Conservation (phyloP, 2,113 vertebrate genomes). For the Todiramphus chloris region DNA sequence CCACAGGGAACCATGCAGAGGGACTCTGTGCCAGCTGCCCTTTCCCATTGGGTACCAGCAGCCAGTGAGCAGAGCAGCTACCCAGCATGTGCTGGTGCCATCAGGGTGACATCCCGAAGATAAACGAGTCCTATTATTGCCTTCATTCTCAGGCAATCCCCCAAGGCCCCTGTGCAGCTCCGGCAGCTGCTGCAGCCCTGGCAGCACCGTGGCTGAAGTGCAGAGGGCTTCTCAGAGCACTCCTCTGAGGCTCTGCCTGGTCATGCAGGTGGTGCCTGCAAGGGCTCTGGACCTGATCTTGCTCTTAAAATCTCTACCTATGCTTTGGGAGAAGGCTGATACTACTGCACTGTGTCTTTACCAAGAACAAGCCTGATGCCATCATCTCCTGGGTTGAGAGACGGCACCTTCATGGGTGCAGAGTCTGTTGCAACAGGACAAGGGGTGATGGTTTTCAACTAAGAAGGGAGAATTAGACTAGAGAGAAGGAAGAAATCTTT, state of each 20-base stretch:
- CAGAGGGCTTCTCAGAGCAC: background rate
- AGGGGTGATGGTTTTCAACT: background rate
- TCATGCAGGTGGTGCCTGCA: fast-evolving
- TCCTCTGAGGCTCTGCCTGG: background rate
- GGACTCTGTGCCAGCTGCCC: background rate
- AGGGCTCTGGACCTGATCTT: background rate
- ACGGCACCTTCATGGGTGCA: background rate
- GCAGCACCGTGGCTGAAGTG: fast-evolving
- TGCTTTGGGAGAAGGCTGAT: background rate
- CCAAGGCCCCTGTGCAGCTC: fast-evolving
- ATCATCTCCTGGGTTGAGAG: fast-evolving
- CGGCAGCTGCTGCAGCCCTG: background rate
- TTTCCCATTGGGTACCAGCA: background rate
- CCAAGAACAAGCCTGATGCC: background rate
- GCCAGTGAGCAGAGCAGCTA: fast-evolving
- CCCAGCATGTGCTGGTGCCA: fast-evolving
- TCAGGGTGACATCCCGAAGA: background rate
- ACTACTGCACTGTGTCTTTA: background rate
- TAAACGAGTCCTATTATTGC: background rate
- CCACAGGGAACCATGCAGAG: background rate
- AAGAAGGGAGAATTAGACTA: background rate
- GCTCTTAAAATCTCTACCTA: fast-evolving
- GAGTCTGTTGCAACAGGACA: background rate
- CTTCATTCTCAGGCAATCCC: background rate
- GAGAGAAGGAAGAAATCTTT: background rate